Evolutionary conservation across 2,797 vertebrate species (phyloP).

Genomic region (Antrozous pallidus): DNA sequence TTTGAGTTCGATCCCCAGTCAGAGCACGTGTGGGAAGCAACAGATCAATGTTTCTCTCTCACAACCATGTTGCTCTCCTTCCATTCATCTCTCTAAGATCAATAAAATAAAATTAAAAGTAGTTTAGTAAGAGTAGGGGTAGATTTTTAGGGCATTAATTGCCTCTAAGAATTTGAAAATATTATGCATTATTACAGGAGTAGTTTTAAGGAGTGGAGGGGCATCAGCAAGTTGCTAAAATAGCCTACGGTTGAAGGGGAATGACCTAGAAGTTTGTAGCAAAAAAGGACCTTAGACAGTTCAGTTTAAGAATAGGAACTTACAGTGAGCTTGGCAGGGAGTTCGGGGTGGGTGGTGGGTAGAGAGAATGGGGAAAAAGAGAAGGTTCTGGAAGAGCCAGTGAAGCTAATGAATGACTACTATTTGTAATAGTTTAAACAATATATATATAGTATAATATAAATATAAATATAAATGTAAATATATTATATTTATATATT

Average conservation of each 20-base stretch:
- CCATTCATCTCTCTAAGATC: background rate
- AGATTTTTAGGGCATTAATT: background rate
- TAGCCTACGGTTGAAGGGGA: background rate
- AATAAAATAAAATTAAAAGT: background rate
- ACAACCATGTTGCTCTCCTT: background rate
- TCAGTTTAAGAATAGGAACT: background rate
- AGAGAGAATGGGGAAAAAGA: too few relatives aligned
- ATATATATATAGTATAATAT: too few relatives aligned
- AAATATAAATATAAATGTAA: too few relatives aligned
- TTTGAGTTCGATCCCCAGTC: background rate
- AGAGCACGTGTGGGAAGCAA: background rate
- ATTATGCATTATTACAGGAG: background rate
- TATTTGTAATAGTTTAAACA: too few relatives aligned
- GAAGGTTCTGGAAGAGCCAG: background rate
- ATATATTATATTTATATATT: too few relatives aligned
- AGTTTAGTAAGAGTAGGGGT: background rate
- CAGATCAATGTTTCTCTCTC: background rate
- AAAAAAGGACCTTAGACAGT: background rate
- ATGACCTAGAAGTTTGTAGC: background rate
- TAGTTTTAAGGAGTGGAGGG: background rate
- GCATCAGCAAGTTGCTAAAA: background rate
- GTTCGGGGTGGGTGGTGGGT: accelerated
- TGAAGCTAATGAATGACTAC: background rate
- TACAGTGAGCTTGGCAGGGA: accelerated
- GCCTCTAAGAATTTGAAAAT: background rate